These are phyloP conservation scores for Acromyrmex charruanus DNA, from an alignment of 1,140 invertebrate species.

Conservation along the genomic window DNA sequence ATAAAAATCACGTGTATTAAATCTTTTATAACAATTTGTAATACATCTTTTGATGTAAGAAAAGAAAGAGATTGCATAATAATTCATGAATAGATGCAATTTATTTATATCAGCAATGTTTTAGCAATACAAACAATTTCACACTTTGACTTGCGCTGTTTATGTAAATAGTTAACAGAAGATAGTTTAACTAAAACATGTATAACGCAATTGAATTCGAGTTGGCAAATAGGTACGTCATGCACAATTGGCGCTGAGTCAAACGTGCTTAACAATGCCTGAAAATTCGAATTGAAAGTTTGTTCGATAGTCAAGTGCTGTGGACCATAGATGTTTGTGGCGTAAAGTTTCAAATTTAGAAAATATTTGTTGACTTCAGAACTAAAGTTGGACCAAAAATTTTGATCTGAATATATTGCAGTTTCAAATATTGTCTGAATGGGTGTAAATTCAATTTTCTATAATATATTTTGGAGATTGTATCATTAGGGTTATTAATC, in stretches of 20 bases:
- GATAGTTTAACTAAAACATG: slow-evolving; percentile 36
- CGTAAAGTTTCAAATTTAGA: not conserved
- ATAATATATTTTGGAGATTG: slow-evolving; percentile 6
- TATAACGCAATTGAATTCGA: slow-evolving; percentile 49
- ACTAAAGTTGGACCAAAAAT: not conserved
- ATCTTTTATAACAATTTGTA: not conserved
- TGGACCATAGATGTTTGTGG: slow-evolving; percentile 9
- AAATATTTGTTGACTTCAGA: slow-evolving; percentile 10
- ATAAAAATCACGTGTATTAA: not conserved
- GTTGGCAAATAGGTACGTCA: slow-evolving; percentile 37
- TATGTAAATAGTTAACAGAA: slow-evolving; percentile 35
- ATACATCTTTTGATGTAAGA: not conserved
- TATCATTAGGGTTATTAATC: not conserved
- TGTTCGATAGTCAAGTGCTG: not conserved
- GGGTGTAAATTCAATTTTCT: not conserved
- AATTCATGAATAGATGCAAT: not conserved
- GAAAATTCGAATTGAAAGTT: slow-evolving; percentile 53
- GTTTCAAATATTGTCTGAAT: not conserved
- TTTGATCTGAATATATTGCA: not conserved
- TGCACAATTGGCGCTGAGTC: slow-evolving; percentile 51
- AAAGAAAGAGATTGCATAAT: not conserved
- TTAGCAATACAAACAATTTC: not conserved
- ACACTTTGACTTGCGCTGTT: not conserved
- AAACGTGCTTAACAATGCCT: slow-evolving; percentile 53
- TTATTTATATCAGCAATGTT: not conserved